Evolutionary conservation across 2,888 invertebrate species (phyloP), one percentile per base, ranked within the genome.

Genomic region (Sinodicranocentrus sp.): DNA sequence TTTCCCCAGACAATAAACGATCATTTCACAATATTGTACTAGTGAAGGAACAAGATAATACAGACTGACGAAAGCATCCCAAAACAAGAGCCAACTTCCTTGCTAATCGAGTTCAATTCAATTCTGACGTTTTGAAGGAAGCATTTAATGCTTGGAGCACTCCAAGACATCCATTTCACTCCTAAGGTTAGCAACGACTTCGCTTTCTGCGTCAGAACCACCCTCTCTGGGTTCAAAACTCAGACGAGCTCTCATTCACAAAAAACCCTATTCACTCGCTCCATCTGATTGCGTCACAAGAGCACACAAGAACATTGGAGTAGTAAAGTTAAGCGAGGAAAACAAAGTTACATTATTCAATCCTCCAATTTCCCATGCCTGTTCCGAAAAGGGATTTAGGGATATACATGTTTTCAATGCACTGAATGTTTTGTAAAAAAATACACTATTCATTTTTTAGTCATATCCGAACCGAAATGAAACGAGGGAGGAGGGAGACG

Each of bases 181-280:
- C n/a, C n/a, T n/a, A n/a, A n/a, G n/a, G n/a, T n/a, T n/a, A n/a
- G n/a, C n/a, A n/a, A n/a, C n/a, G n/a, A n/a, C n/a, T n/a, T n/a
- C n/a, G n/a, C n/a, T n/a, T n/a, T n/a, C n/a, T 33, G 33, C 33
- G 33, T 33, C 33, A 33, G 33, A 33, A 73, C 73, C 73, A 73
- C 73, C 73, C 73, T 73, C 73, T 73, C 73, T 73, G 59, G 73
- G 73, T 61, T 61, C 61, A 73, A 73, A 73, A 59, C 33, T 61
- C 26, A 61, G 61, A 73, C 44, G 25, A 26, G 44, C 73, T 61
- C 73, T 61, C 73, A 73, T 61, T 73, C 61, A 44, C 73, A 73
- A 61, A 61, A 26, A 54, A 15, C 13, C 23, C 33, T 43, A 39
- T 33, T 28, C 43, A 72, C 28, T 43, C 44, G 25, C 72, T 72